Percentiles rank a stretch among this genome's conserved stretches.
Evolutionary conservation across 2,797 vertebrate genomes (phyloP).

Genomic region (Natrix natrix): DNA sequence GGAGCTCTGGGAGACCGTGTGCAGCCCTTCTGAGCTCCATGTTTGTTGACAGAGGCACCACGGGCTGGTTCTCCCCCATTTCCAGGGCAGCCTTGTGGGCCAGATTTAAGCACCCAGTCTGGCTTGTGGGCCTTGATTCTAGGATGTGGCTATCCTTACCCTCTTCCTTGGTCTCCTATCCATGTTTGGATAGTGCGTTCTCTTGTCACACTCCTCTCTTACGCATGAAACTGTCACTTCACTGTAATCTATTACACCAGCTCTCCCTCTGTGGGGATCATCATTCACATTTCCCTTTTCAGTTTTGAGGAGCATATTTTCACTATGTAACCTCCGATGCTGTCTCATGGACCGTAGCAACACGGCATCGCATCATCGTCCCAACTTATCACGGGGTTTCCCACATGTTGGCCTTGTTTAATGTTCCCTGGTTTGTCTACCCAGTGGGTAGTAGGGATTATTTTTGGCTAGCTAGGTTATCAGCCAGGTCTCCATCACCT

Average conservation of each 20-base stretch:
- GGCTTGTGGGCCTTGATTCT: too few relatives aligned
- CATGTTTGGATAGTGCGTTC: neutral
- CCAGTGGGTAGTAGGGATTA: neutral
- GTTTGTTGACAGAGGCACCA: too few relatives aligned
- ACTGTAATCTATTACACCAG: neutral
- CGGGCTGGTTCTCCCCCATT: too few relatives aligned
- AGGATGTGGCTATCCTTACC: neutral
- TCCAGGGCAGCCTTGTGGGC: too few relatives aligned
- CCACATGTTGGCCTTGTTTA: neutral
- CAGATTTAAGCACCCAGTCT: too few relatives aligned
- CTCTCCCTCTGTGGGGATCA: neutral
- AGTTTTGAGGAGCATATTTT: neutral
- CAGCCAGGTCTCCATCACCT: neutral
- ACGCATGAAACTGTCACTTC: neutral
- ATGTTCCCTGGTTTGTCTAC: neutral
- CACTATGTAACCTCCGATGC: neutral
- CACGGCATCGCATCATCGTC: neutral
- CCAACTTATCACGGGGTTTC: neutral
- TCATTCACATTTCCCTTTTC: neutral
- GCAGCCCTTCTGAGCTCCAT: too few relatives aligned
- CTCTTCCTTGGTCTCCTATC: neutral
- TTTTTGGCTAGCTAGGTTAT: neutral
- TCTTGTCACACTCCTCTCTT: neutral
- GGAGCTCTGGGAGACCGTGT: fast-evolving
- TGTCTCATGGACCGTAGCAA: neutral